These are phyloP conservation scores for Dipodomys merriami DNA, from an alignment of 2,113 vertebrate species.

Conservation along the genomic window DNA sequence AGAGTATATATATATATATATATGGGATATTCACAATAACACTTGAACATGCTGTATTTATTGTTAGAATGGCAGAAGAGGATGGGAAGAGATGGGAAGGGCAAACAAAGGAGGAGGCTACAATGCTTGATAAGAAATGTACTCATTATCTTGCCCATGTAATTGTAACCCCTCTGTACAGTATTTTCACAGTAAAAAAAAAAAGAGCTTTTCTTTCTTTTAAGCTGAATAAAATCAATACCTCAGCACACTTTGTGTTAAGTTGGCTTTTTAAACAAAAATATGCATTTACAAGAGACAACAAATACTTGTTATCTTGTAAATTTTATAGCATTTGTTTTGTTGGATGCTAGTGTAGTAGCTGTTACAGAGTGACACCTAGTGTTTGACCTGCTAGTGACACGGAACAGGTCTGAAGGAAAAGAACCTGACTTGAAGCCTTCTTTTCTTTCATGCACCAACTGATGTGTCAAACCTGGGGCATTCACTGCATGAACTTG, in stretches of 20 bases:
- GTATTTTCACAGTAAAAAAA: too few relatives aligned
- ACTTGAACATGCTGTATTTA: constrained; percentile 39
- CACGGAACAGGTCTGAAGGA: not conserved
- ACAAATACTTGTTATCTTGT: not conserved
- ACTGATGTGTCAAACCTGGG: not conserved
- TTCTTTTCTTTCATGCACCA: not conserved
- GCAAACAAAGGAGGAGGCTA: too few relatives aligned
- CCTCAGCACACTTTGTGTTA: not conserved
- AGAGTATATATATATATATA: not conserved
- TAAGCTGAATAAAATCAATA: constrained; percentile 70
- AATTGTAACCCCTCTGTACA: too few relatives aligned
- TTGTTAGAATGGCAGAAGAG: constrained; percentile 57
- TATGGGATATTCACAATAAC: not conserved
- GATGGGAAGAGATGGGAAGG: too few relatives aligned
- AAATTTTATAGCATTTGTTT: constrained; percentile 33
- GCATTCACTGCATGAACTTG: not conserved
- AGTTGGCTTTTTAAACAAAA: constrained; percentile 40
- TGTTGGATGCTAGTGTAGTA: not conserved
- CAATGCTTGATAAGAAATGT: too few relatives aligned
- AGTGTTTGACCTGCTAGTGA: constrained; percentile 63
- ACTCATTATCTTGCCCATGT: too few relatives aligned
- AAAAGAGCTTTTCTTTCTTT: constrained; percentile 52
- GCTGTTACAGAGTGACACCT: constrained; percentile 80
- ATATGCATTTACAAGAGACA: constrained; percentile 44
- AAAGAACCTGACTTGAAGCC: not conserved